Conservation (phyloP, 1,140 invertebrate genomes). For the Drosophila triauraria region DNA sequence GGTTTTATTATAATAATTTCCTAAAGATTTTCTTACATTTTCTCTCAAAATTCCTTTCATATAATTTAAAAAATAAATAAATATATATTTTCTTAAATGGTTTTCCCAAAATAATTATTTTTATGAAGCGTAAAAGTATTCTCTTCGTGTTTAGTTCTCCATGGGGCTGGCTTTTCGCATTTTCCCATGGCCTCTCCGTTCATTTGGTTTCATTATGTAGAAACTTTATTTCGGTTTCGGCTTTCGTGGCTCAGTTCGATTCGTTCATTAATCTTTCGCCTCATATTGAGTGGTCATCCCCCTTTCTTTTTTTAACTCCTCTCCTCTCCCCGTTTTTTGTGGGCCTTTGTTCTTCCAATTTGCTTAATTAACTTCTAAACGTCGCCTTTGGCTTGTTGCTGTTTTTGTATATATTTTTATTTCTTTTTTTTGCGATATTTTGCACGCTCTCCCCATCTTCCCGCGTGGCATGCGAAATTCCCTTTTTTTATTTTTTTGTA, state of each 20-base stretch:
- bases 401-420: constrained; percentile 14
- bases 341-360: constrained; percentile 69
- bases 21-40: constrained; percentile 6
- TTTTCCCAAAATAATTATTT: background rate
- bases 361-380: constrained; percentile 82
- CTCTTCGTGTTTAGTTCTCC: background rate
- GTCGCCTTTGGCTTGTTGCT: constrained; percentile 69
- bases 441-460: constrained; percentile 6
- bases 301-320: constrained; percentile 9
- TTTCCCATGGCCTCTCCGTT: constrained; percentile 30
- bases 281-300: constrained; percentile 43
- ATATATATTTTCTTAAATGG: background rate
- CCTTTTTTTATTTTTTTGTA: constrained; percentile 31
- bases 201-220: constrained; percentile 18
- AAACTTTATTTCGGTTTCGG: constrained; percentile 24
- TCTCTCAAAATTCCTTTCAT: background rate
- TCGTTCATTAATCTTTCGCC: constrained; percentile 69
- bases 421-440: constrained; percentile 25
- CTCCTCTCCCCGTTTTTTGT: background rate
- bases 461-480: constrained; percentile 56
- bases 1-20: constrained; percentile 31
- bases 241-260: constrained; percentile 26
- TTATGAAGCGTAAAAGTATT: background rate
- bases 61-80: no score
- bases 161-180: constrained; percentile 5